Conservation (phyloP, 2,888 invertebrate species). For the Lasioglossum oenotherae region DNA sequence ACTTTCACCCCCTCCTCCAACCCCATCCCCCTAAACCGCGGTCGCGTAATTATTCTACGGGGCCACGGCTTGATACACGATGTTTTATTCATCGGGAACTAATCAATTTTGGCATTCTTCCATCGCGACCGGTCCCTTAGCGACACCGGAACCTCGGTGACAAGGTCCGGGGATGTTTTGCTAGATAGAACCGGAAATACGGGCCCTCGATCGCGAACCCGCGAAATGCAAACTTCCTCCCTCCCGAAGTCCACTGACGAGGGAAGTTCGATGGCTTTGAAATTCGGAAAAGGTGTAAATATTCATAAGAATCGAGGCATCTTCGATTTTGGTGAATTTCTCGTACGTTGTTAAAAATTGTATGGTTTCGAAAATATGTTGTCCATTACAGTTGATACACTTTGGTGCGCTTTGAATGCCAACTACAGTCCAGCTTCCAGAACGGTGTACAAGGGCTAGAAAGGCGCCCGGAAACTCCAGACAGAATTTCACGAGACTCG, state of each 20-base stretch:
- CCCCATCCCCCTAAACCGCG: neutral
- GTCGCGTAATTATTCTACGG: conserved; percentile 46
- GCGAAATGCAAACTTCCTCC: neutral
- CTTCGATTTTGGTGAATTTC: neutral
- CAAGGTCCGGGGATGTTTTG: neutral
- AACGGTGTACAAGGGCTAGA: neutral
- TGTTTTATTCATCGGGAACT: conserved; percentile 32
- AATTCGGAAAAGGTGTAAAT: neutral
- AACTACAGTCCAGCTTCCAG: neutral
- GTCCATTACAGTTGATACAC: neutral
- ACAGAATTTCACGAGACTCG: neutral
- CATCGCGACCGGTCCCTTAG: neutral
- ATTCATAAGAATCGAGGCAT: neutral
- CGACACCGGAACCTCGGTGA: neutral
- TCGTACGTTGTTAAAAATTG: neutral
- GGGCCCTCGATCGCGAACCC: neutral
- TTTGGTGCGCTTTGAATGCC: too few species aligned
- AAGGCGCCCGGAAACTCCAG: neutral
- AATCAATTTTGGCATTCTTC: conserved; percentile 35
- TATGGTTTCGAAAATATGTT: neutral
- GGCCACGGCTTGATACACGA: conserved; percentile 38
- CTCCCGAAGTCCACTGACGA: neutral
- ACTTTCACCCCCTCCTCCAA: conserved; percentile 18
- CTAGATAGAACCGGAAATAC: neutral
- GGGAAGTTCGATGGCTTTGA: neutral